Evolutionary conservation across 2,888 invertebrate species (phyloP), one percentile per base, ranked within the genome.

Genomic region (Leptinotarsa peninsularis): DNA sequence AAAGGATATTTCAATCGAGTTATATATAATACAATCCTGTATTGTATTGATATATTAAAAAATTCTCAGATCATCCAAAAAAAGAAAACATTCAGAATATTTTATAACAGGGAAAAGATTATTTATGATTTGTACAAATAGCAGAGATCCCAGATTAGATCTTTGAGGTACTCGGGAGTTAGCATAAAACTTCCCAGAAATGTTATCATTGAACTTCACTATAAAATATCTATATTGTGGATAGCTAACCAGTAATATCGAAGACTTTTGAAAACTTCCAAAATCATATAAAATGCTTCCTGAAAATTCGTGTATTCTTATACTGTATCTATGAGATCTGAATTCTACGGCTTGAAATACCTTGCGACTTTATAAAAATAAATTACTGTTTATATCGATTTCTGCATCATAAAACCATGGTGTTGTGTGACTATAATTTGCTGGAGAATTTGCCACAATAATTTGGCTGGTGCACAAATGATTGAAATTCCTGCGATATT

Each of bases 121-220:
- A 58, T 60, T 58, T 4, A 70, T 70, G 56, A 70, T 58, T 70
- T 33, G 43, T 21, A 70, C 60, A 70, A 70, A 70, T 17, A 58
- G 49, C 1, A 70, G 49, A n/a, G 70, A 43, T 58, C 70, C 70
- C n/a, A 56, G 70, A 60, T 58, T 70, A 4, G 70, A 60, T 49
- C 70, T 60, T 49, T 58, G 58, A 49, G 60, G 70, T 4, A 70
- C 60, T 18, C 60, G 49, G 17, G 70, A 70, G 49, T 67, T 67
- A 15, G 67, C 67, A 67, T 50, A 10, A 50, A 49, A 21, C 23
- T 67, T 67, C 4, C 50, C 71, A 43, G 71, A 71, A 7, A 63
- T 71, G 15, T 71, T 63, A 18, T 63, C 71, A 58, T 71, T 63
- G 27, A 52, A 52, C 23, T 63, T 71, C 23, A 58, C 60, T 3